Conservation (phyloP, 1,140 invertebrate genomes). For the Drosophila repletoides region DNA sequence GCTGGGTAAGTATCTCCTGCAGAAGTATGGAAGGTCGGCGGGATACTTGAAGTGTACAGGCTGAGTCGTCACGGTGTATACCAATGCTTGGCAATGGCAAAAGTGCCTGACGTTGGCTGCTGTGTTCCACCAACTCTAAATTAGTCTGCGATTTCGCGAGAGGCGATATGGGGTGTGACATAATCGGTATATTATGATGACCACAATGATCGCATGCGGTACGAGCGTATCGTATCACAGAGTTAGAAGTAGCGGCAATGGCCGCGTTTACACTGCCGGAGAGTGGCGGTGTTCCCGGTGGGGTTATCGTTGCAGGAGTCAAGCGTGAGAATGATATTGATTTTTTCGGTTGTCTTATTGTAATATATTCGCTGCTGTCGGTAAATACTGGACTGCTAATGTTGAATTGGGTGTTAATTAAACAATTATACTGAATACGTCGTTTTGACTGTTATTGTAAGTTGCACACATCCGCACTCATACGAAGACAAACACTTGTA, state of each 20-base stretch:
- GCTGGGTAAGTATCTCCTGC: slow-evolving; percentile 79
- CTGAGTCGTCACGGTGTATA: slow-evolving; percentile 54
- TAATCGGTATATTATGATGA: slow-evolving; percentile 70
- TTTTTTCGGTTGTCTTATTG: slow-evolving; percentile 62
- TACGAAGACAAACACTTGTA: neutral
- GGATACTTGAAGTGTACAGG: slow-evolving; percentile 72
- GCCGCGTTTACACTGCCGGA: slow-evolving; percentile 7
- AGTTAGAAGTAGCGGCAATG: slow-evolving; percentile 37
- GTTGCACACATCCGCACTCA: slow-evolving; percentile 3
- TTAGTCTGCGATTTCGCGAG: slow-evolving; percentile 75
- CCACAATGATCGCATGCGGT: slow-evolving; percentile 75
- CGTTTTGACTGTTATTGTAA: neutral
- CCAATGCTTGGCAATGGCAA: slow-evolving; percentile 47
- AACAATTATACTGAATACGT: neutral
- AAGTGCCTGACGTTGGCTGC: slow-evolving; percentile 62
- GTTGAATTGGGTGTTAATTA: slow-evolving; percentile 1
- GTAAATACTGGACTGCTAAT: slow-evolving; percentile 47
- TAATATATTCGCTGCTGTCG: slow-evolving; percentile 64
- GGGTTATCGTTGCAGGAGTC: slow-evolving; percentile 15
- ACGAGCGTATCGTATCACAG: slow-evolving; percentile 65
- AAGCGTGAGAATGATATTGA: slow-evolving; percentile 66
- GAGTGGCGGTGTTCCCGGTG: slow-evolving; percentile 17
- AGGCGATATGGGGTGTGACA: slow-evolving; percentile 76
- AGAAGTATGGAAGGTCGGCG: slow-evolving; percentile 73
- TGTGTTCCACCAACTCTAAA: slow-evolving; percentile 65